Evolutionary conservation across 2,888 invertebrate genomes (phyloP), one percentile per base, ranked within the genome.

Genomic region (Gnatocerus cornutus): DNA sequence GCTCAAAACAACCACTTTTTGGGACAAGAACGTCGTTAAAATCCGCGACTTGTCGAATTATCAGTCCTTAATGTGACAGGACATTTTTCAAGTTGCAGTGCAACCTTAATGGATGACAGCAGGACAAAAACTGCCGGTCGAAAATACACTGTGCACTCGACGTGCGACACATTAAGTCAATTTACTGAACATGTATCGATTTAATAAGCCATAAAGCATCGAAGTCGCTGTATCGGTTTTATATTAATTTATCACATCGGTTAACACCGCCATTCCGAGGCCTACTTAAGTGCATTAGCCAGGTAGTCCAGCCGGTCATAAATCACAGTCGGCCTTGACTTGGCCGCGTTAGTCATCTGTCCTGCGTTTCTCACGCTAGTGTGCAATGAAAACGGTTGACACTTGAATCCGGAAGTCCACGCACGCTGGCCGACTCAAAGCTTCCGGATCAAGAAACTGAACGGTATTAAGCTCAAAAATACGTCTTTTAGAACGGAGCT

Each of bases 281-380:
- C 48, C 59, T 63, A 65, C 50, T 69, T 69, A 69, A 73, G 71
- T 74, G 74, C 73, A 75, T 75, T 73, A 72, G 67, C 66, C 65
- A 70, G 71, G 53, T 69, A 59, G 58, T 64, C 55, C 58, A 71
- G 70, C 64, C 69, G 62, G 62, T 68, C 75, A 77, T 78, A 78
- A 78, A 78, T 78, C 77, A 77, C 76, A 73, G 72, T 65, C 76
- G 77, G 67, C 78, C 78, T 79, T 79, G 78, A 74, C 75, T 71
- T 69, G 71, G 73, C 71, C 75, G 76, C 72, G 73, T 77, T 76
- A 76, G 73, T 77, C 77, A 74, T 77, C 75, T 77, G 76, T 77
- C 70, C 72, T 33, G 65, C 71, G 71, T 76, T 77, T 55, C 63
- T 63, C 63, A 63, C 63, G 61, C 48, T 58, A n/a, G 56, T 41